Evolutionary conservation across 2,888 invertebrate species (phyloP), one percentile per base, ranked within the genome.

Genomic region (Diarsia mendica): DNA sequence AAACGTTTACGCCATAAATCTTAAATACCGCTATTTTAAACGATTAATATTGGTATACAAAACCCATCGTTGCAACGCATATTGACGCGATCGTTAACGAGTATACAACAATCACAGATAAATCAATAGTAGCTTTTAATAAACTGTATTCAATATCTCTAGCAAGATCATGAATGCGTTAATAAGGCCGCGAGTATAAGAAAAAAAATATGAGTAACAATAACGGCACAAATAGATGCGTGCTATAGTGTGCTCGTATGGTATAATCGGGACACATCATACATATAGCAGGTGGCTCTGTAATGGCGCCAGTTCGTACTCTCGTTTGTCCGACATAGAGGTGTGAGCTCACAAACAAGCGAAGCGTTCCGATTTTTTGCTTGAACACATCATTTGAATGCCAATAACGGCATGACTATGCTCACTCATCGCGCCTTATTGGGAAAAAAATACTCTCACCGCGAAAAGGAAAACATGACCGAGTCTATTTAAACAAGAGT

Each of bases 371-470:
- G 87, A 91, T 93, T 94, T 94, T 94, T 94, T 94, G 92, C 90
- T 90, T 83, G 83, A 89, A 88, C 90, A 89, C 90, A 92, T 93
- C 89, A 94, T 94, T 94, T 93, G 92, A 94, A 94, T 94, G 91
- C 91, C 92, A 91, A 94, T 94, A 95, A 93, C 93, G 93, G 92
- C 91, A 91, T 92, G 89, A 90, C 85, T 87, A 81, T 90, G 92
- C 92, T 89, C 89, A 90, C 90, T 92, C 92, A 93, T 92, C 90
- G 88, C 84, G 89, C 92, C 92, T 89, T 93, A 93, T 92, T 91
- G 87, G 90, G 91, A 92, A 92, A 92, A 93, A 94, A 93, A 85
- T 91, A 93, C 93, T 93, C 92, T 94, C 93, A 89, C 93, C 91
- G 90, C 89, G 90, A 92, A 93, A 93, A 92, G 89, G 91, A 93